Evolutionary conservation across 2,113 vertebrate genomes (phyloP), one percentile per base, ranked within the genome.

Genomic region (Otolemur garnettii): DNA sequence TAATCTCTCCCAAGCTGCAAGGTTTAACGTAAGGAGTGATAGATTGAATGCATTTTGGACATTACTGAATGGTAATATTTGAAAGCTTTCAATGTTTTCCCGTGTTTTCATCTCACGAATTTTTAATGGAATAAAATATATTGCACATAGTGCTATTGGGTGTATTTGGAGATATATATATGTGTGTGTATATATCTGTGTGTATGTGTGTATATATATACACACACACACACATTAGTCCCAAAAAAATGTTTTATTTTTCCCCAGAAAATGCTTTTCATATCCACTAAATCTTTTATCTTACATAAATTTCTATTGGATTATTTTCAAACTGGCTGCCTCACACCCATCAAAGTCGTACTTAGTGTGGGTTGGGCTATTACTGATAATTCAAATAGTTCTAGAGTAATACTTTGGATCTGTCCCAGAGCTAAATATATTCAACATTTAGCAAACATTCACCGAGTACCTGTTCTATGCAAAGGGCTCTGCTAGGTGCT

Each of bases 361-460:
- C 28, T 80, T 84, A 30, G 5, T 38, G 9, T 57, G 94, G 18
- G 1, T 57, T 59, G n/a, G 30, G 3, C 82, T 74, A 72, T 95
- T 90, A 93, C 6, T 85, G 26, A 85, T 59, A 4, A 90, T 38
- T 50, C 5, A 91, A 85, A 1, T 90, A 85, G 69, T 90, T 90
- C 19, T 90, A 89, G 38, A 93, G 19, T 11, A 87, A 57, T 90
- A 71, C 10, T 95, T 95, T 33, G 35, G 2, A 42, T 68, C 30
- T 88, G 35, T 90, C 38, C 11, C 21, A 94, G 10, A 85, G 21
- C 45, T 80, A 90, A 83, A 84, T 77, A 69, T 90, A 93, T 78
- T 84, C 55, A 96, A 45, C 22, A 77, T 66, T 97, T 92, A 77
- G 33, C 45, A 60, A 96, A 72, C 5, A 53, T 87, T 68, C 84